Conservation (phyloP, 1,140 invertebrate genomes). For the Cyphomyrmex costatus region DNA sequence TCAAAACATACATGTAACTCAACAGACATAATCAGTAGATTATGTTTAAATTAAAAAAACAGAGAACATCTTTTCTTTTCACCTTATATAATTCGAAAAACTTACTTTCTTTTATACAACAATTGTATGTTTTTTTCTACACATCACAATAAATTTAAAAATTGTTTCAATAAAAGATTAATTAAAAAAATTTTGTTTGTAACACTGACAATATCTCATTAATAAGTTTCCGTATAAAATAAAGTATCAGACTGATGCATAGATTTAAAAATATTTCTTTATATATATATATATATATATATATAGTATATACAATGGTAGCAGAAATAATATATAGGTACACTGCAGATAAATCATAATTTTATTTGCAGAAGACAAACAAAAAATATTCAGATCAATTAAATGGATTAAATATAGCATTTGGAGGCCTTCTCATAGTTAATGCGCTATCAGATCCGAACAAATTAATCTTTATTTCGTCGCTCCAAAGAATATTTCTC, state of each 20-base stretch:
- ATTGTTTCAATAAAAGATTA: slow-evolving; percentile 58
- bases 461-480: too few relatives aligned
- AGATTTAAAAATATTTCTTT: slow-evolving; percentile 76
- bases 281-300: slow-evolving; percentile 43
- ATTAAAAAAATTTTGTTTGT: slow-evolving; percentile 51
- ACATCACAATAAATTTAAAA: slow-evolving; percentile 54
- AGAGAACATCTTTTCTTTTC: slow-evolving; percentile 44
- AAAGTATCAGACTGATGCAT: slow-evolving; percentile 73
- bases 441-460: too few relatives aligned
- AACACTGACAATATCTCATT: slow-evolving; percentile 55
- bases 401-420: too few relatives aligned
- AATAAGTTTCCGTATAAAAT: slow-evolving; percentile 75
- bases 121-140: slow-evolving; percentile 35
- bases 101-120: slow-evolving; percentile 9
- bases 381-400: too few relatives aligned
- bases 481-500: too few relatives aligned
- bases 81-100: slow-evolving; percentile 13
- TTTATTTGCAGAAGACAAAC: too few relatives aligned
- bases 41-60: slow-evolving; percentile 40
- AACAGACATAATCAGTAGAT: slow-evolving; percentile 33
- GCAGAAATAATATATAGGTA: too few relatives aligned
- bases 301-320: slow-evolving; percentile 52
- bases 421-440: too few relatives aligned
- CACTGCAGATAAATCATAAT: too few relatives aligned
- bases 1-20: slow-evolving; percentile 59